Percentiles rank a stretch among this genome's conserved stretches.
Conservation (phyloP, 2,888 invertebrate species). For the Volucella inanis region DNA sequence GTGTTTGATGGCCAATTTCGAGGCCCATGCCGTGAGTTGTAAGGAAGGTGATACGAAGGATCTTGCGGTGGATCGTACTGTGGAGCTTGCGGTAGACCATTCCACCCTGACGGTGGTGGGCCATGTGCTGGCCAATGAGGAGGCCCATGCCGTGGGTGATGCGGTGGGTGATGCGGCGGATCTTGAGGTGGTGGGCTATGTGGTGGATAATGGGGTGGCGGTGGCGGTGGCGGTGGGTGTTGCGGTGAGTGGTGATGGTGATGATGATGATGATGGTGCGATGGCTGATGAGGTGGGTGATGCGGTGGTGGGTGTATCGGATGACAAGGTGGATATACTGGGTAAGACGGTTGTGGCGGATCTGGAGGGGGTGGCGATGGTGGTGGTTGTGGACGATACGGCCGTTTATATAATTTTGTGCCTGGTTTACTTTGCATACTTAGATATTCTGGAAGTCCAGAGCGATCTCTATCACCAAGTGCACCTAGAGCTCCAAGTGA, state of each 20-base stretch:
- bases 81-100: too few species aligned
- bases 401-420: too few species aligned
- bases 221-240: neutral
- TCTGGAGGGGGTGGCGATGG: too few species aligned
- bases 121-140: neutral
- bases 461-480: conserved; percentile 15
- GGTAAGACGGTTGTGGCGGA: too few species aligned
- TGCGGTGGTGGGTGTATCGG: neutral
- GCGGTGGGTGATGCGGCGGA: too few species aligned
- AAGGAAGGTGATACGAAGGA: too few species aligned
- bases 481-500: conserved; percentile 31
- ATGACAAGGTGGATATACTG: neutral
- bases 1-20: too few species aligned
- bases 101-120: too few species aligned
- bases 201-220: neutral
- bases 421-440: neutral
- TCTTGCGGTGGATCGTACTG: too few species aligned
- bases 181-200: neutral
- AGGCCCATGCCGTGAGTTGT: accelerated
- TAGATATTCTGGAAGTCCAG: conserved; percentile 18
- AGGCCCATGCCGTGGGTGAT: neutral
- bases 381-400: too few species aligned
- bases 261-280: neutral
- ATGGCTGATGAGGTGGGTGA: neutral
- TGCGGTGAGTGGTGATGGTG: neutral